Conservation (phyloP, 2,797 vertebrate species). For the Hephaestus fuliginosus region DNA sequence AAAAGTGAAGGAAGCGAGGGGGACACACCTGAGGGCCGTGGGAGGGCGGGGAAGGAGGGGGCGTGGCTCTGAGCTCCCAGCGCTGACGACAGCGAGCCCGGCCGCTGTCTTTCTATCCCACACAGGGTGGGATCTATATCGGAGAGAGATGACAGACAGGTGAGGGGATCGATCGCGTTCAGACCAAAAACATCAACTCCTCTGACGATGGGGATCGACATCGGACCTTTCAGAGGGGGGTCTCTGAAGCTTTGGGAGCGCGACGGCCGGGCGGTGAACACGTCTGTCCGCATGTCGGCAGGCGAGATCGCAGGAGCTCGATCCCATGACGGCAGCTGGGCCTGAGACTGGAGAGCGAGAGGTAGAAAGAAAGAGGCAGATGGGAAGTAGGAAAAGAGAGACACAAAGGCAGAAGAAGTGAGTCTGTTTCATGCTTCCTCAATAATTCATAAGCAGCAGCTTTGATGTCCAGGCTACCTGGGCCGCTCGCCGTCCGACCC, state of each 20-base stretch:
- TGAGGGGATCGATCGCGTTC: neutral
- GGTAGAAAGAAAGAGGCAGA: conserved; percentile 21
- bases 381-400: conserved; percentile 28
- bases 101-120: conserved; percentile 85
- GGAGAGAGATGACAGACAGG: conserved; percentile 6
- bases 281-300: conserved; percentile 90
- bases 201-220: neutral
- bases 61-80: conserved; percentile 79
- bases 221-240: conserved; percentile 85
- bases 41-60: conserved; percentile 86
- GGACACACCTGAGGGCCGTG: conserved; percentile 85
- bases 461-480: conserved; percentile 73
- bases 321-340: conserved; percentile 86
- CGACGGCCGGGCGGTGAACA: conserved; percentile 88
- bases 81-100: conserved; percentile 82
- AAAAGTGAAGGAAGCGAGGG: neutral
- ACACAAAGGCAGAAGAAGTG: conserved; percentile 46
- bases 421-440: conserved; percentile 70
- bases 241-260: conserved; percentile 87
- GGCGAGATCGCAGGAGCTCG: conserved; percentile 86
- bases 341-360: conserved; percentile 69
- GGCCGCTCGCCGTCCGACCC: conserved; percentile 26
- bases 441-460: conserved; percentile 74
- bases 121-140: conserved; percentile 80
- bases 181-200: neutral